Base-by-base conservation (phyloP, 37 sponge, comb jelly and placozoan genomes). In the Cladorhizidae sp. region DNA sequence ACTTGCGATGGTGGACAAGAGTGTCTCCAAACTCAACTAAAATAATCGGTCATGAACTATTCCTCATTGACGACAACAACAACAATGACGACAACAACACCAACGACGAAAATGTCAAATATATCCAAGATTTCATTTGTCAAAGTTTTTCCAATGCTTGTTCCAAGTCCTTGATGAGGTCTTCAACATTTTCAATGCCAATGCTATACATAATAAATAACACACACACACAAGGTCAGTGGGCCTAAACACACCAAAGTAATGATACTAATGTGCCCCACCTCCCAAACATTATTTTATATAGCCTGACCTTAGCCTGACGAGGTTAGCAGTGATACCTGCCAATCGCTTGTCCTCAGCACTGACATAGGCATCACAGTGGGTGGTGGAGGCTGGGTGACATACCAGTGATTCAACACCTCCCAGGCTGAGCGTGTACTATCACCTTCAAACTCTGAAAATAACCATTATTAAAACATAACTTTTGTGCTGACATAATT, bases 371-470 rank as follows among this genome's bases (percentile, higher is more conserved):
- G 1, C 11, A 23, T 70, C 74, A 37, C 32, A 18, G 61, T 91
- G 87, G 0, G 92, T 86, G 82, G 87, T 87, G 70, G 75, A 72
- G 64, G 92, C 83, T 38, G 92, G 87, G 33, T 82, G 75, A 20
- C 87, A 82, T 2, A 86, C 38, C 76, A 91, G 70, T 0, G 73
- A 68, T 57, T 91, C 95, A 7, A 80, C 64, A 41, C 91, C 91
- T 28, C 95, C 95, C 21, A 94, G 64, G 51, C 88, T 86, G 59
- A 14, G 95, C 89, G 12, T 83, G 50, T 6, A 54, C 58, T 25
- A 84, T 43, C 42, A 94, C 41, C 81, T 84, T 72, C 76, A 72
- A 29, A 69, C 76, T 71, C 90, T 89, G 59, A 61, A 58, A 64
- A 11, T n/a, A 64, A n/a, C 12, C 64, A 15, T 26, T 25, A 64